phyloP scores from a whole-genome alignment of 92 coral and sea anemone species.

The Micromussa lordhowensis region DNA sequence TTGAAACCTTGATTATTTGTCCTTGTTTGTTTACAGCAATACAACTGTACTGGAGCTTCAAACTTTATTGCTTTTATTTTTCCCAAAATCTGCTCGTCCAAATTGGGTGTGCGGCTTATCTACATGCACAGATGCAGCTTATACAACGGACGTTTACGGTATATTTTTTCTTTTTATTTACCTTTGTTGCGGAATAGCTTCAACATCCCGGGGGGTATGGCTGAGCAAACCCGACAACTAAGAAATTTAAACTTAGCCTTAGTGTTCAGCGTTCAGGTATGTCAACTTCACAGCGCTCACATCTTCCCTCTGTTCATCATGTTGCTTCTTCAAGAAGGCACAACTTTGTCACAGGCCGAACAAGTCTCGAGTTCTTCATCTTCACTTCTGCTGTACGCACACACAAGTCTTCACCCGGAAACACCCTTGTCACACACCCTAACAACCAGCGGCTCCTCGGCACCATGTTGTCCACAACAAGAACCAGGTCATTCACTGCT shows the following conservation, averaged over 20 bases:
- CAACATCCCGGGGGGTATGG: slow-evolving; percentile 28
- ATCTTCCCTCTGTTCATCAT: neutral
- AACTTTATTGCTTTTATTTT: too few species aligned
- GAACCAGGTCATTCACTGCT: slow-evolving; percentile 52
- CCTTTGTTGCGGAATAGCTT: slow-evolving; percentile 9
- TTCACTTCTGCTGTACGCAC: slow-evolving; percentile 58
- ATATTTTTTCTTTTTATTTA: too few species aligned
- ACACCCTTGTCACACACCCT: slow-evolving; percentile 48
- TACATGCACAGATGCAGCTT: too few species aligned
- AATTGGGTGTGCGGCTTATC: too few species aligned
- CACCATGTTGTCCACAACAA: slow-evolving; percentile 36
- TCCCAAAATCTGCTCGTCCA: too few species aligned
- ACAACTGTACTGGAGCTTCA: too few species aligned
- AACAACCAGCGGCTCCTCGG: slow-evolving; percentile 59
- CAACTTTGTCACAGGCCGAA: slow-evolving; percentile 45
- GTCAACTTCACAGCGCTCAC: neutral
- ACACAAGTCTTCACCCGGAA: slow-evolving; percentile 54
- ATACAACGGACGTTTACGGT: too few species aligned
- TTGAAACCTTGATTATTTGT: too few species aligned
- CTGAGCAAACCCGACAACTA: neutral
- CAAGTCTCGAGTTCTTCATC: slow-evolving; percentile 28
- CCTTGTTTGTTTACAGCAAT: too few species aligned
- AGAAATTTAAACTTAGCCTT: neutral
- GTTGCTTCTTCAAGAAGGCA: slow-evolving; percentile 48
- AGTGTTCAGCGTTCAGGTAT: neutral